phyloP scores from a whole-genome alignment of 2,797 vertebrate species.

The Cossypha niveicapilla region DNA sequence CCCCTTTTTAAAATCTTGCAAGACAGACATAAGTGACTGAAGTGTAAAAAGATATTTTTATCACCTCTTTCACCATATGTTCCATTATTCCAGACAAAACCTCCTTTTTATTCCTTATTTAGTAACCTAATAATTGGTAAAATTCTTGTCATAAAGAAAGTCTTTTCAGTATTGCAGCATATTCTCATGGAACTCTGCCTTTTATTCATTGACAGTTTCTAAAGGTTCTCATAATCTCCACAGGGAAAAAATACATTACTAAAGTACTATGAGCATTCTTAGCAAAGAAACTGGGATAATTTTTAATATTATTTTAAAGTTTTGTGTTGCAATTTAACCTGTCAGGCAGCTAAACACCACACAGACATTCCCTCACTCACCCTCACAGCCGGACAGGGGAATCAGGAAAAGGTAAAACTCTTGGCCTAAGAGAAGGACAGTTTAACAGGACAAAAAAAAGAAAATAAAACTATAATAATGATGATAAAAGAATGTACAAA shows the following conservation, averaged over 20 bases:
- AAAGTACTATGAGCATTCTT: background rate
- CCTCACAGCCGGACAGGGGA: accelerated
- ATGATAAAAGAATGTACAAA: background rate
- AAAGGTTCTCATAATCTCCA: background rate
- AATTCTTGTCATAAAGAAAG: background rate
- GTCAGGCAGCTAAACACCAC: background rate
- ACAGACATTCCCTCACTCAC: background rate
- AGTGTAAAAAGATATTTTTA: background rate
- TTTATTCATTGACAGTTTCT: background rate
- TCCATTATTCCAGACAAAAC: background rate
- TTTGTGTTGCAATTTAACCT: background rate
- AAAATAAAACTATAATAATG: background rate
- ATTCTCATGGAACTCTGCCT: background rate
- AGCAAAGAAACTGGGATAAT: background rate
- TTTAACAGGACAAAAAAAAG: background rate
- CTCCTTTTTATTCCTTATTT: background rate
- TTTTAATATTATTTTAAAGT: background rate
- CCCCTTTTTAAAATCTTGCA: background rate
- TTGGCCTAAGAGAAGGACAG: background rate
- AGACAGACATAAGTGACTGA: background rate
- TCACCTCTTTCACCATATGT: background rate
- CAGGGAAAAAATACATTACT: background rate
- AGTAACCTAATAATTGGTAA: conserved; percentile 1
- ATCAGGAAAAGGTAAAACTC: background rate
- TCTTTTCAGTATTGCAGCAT: background rate